phyloP scores from a whole-genome alignment of 2,797 vertebrate genomes.

The Sardinella longiceps region DNA sequence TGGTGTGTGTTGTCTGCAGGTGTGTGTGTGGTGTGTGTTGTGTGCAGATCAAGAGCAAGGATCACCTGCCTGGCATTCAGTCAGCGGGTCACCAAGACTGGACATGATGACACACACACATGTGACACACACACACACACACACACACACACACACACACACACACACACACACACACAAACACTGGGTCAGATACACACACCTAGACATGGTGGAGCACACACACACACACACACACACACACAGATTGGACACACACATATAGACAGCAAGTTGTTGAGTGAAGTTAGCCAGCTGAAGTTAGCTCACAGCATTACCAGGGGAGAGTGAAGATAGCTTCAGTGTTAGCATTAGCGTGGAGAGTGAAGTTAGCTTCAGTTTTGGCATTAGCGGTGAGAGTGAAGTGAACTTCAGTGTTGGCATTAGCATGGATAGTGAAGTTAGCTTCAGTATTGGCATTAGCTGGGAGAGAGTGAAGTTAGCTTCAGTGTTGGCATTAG shows the following conservation, averaged over 20 bases:
- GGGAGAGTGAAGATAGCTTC: background rate
- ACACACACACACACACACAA: background rate
- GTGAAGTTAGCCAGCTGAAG: background rate
- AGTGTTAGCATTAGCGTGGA: background rate
- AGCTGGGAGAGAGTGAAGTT: background rate
- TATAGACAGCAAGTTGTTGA: background rate
- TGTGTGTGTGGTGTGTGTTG: too few relatives aligned
- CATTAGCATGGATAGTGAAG: background rate
- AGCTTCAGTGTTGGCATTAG: background rate
- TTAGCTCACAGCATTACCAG: too few relatives aligned
- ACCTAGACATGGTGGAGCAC: background rate
- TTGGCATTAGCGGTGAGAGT: background rate
- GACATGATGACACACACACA: background rate
- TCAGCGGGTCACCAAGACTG: too few relatives aligned
- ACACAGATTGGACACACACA: background rate
- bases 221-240: background rate
- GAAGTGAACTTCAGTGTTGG: background rate
- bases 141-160: background rate
- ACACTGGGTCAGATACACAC: too few relatives aligned
- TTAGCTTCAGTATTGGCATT: background rate
- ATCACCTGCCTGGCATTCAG: too few relatives aligned
- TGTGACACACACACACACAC: background rate
- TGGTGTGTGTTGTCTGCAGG: too few relatives aligned
- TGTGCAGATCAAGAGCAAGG: too few relatives aligned
- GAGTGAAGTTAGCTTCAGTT: background rate